Evolutionary conservation across 2,113 vertebrate species (phyloP).

Genomic region (Sorex araneus): DNA sequence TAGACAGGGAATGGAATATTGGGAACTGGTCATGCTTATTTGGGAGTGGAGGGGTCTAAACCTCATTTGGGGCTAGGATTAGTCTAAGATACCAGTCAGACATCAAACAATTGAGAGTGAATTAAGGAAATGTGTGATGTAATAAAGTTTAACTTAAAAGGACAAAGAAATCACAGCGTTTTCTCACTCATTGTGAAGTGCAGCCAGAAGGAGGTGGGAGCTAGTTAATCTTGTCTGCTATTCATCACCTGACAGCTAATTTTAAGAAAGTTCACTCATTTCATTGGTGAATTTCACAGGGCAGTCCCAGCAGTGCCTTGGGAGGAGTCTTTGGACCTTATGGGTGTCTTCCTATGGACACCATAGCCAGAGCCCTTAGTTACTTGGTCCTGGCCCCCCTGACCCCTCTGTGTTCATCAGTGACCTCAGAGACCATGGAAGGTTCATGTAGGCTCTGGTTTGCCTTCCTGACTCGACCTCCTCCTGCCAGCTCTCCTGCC

Average conservation of each 20-base stretch:
- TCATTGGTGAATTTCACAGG: accelerated
- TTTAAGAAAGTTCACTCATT: not conserved
- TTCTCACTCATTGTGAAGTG: not conserved
- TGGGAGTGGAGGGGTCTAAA: not conserved
- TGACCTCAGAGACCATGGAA: not conserved
- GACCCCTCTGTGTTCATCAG: not conserved
- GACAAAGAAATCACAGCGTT: not conserved
- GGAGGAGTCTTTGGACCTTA: not conserved
- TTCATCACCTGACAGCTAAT: not conserved
- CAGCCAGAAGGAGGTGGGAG: accelerated
- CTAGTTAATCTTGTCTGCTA: not conserved
- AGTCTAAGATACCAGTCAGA: not conserved
- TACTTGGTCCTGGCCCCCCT: not conserved
- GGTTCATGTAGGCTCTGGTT: not conserved
- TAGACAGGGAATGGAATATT: not conserved
- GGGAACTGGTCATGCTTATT: not conserved
- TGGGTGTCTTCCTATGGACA: not conserved
- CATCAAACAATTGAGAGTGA: not conserved
- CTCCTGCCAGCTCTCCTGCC: not conserved
- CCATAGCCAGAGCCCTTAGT: not conserved
- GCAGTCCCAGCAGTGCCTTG: not conserved
- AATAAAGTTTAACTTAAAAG: not conserved
- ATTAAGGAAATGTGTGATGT: not conserved
- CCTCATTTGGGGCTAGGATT: not conserved
- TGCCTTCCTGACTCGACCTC: not conserved